Evolutionary conservation across 1,140 invertebrate genomes (phyloP), one percentile per base, ranked within the genome.

Genomic region (Mylabris phalerata): DNA sequence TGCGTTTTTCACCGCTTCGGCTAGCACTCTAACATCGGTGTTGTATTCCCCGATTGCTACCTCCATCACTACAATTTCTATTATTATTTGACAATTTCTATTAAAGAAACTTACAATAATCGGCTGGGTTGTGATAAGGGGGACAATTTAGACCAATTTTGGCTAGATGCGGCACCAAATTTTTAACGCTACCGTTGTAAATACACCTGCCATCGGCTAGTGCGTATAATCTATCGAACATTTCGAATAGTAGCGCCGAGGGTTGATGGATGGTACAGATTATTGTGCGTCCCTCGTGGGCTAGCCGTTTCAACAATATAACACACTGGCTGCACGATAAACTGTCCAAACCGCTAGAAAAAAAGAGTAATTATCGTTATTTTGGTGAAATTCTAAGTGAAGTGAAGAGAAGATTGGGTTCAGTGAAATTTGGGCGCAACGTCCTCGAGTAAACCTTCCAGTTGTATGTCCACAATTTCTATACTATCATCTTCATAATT

Each of bases 191-290:
- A 2, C 95, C 95, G 64, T 88, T 83, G 71, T 96, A 98, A 57
- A 98, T 85, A 65, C 92, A 95, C 48, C 88, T 83, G 1, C 95
- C 95, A 47, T 84, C 82, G 0, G 91, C 83, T 3, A 98, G 77
- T n/a, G 93, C 87, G 72, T 97, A 97, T 1, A 98, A 77, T 67
- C 91, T 84, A 73, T 98, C 95, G 71, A 98, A 98, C 84, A 93
- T 96, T 74, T 97, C 93, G 69, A 98, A 96, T 6, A 97, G 80
- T 65, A 95, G 80, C 2, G 95, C 94, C 66, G 90, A 94, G 0
- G 95, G 95, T 71, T 98, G 95, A 76, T 98, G 95, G 65, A 98
- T 97, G 2, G 94, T 98, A 67, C 93, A 94, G 47, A 98, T 86
- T 32, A 98, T 87, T 0, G 93, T 96, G 40, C 93, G 80, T 2